Base-by-base conservation (phyloP, 2,888 invertebrate genomes). In the Perizoma affinitatum region DNA sequence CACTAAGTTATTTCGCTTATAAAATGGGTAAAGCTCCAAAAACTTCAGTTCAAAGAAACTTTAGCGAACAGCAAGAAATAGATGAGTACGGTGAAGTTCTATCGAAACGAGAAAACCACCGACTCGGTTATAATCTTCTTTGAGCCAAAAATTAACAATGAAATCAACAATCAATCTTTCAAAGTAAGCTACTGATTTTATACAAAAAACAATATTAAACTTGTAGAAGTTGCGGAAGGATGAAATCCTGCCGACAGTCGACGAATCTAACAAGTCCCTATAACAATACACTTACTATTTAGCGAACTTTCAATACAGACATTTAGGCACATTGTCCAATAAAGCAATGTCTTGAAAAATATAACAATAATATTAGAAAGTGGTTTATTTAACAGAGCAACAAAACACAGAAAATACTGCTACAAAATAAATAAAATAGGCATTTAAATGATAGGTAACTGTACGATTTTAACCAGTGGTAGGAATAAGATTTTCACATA, bases 81-180 rank as follows among this genome's bases (percentile, higher is more conserved):
- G 41, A 46, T 50, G 49, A 55, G 10, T 2, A n/a, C 10, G 47
- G n/a, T 40, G n/a, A 56, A 52, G 44, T 52, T 48, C 46, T 10
- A 10, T 48, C 10, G 40, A 40, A 53, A 58, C 36, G 34, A 53
- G 58, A 44, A 57, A 57, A 57, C 61, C 57, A 50, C 57, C 41
- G 49, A 46, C 46, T 46, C 53, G 33, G 11, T 45, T 41, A 53
- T 50, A 61, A 61, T 57, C 45, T 57, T 41, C 57, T 61, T 57
- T 61, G 54, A 54, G 38, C 5, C 48, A 51, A 38, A 53, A 53
- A 41, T 41, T 34, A 42, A 58, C 44, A 40, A 4, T 33, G 5
- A 43, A 61, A 57, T 57, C 36, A 50, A 43, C 50, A 50, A 61
- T 43, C 55, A 52, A 56, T 57, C 38, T 57, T 57, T 46, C 38